Evolutionary conservation across 2,113 vertebrate species (phyloP).

Genomic region (Periophthalmodon schlosseri): DNA sequence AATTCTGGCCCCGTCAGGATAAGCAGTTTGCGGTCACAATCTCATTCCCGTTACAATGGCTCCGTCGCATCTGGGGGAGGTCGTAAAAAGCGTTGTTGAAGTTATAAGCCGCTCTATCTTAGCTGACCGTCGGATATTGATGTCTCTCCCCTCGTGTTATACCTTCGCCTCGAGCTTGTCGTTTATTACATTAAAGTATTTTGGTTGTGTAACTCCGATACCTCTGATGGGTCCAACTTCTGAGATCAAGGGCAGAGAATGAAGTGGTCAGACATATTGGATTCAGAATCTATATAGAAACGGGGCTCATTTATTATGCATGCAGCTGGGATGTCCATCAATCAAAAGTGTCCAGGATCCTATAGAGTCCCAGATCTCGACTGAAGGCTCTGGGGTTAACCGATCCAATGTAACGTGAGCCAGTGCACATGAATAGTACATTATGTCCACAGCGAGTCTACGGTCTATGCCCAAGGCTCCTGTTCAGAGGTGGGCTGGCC

Average conservation of each 20-base stretch:
- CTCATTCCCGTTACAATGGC: constrained; percentile 39
- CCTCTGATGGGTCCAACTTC: background rate
- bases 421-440: background rate
- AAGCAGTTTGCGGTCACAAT: constrained; percentile 24
- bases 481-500: background rate
- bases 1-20: constrained; percentile 43
- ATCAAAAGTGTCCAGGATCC: background rate
- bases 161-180: background rate
- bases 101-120: constrained; percentile 45
- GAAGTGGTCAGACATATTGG: background rate
- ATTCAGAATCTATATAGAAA: background rate
- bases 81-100: constrained; percentile 62
- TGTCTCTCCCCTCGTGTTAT: background rate
- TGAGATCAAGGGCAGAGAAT: background rate
- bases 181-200: constrained; percentile 1
- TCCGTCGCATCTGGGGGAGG: constrained; percentile 14
- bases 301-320: background rate
- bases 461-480: background rate
- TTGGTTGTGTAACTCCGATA: background rate
- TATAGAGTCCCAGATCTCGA: background rate
- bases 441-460: background rate
- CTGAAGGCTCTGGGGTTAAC: background rate
- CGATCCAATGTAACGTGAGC: background rate
- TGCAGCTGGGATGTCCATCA: background rate
- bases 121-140: constrained; percentile 12